Evolutionary conservation across 2,888 invertebrate genomes (phyloP).

Genomic region (Andrena marginata): DNA sequence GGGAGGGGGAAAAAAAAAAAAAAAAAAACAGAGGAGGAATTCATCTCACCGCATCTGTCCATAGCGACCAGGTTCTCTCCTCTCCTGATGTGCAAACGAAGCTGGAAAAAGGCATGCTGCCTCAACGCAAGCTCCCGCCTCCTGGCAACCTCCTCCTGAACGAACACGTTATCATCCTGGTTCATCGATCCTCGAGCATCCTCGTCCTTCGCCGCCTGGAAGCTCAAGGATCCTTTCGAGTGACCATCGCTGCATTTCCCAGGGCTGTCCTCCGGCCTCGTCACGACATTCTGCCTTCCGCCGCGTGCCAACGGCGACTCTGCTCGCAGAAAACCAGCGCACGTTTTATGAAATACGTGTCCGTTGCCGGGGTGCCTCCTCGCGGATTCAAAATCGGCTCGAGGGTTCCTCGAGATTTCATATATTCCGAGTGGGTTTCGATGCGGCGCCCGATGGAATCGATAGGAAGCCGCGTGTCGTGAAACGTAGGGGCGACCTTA

Average conservation of each 20-base stretch:
- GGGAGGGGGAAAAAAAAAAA: too few relatives aligned
- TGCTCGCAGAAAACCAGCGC: conserved; percentile 63
- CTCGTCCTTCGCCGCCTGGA: conserved; percentile 79
- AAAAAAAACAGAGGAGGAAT: neutral
- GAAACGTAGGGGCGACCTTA: too few relatives aligned
- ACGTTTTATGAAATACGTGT: neutral
- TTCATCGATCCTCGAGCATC: conserved; percentile 51
- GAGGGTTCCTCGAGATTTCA: neutral
- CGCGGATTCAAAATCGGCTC: neutral
- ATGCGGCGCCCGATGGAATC: too few relatives aligned
- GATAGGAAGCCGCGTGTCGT: too few relatives aligned
- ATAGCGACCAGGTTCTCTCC: conserved; percentile 96
- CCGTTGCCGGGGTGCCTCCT: neutral
- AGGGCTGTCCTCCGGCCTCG: conserved; percentile 81
- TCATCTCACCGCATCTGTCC: conserved; percentile 95
- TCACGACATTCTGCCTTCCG: conserved; percentile 79
- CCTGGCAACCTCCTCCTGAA: conserved; percentile 89
- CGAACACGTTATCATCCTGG: conserved; percentile 56
- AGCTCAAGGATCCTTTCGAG: conserved; percentile 85
- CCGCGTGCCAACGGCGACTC: conserved; percentile 86
- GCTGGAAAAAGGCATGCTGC: conserved; percentile 96
- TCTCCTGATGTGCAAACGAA: conserved; percentile 94
- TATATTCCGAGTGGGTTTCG: too few relatives aligned
- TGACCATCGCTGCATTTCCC: conserved; percentile 80
- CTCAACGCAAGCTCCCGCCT: conserved; percentile 91